phyloP scores from a whole-genome alignment of 2,113 vertebrate genomes.

The Piprites chloris region DNA sequence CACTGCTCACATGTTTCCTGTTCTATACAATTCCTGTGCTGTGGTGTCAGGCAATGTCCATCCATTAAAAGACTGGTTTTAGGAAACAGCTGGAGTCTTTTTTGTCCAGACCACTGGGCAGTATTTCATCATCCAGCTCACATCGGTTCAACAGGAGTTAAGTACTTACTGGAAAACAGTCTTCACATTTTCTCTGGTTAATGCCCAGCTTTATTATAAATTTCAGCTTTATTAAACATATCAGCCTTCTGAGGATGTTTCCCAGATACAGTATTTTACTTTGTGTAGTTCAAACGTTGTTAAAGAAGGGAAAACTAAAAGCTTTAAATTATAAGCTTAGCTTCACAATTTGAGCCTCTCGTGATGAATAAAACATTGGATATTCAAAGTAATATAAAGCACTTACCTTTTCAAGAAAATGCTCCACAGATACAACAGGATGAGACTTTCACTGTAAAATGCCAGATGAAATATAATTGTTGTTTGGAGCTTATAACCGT shows the following conservation, averaged over 20 bases:
- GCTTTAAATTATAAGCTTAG: background rate
- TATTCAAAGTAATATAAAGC: constrained; percentile 11
- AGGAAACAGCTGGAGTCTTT: background rate
- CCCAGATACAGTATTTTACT: background rate
- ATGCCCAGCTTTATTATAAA: background rate
- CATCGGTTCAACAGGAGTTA: background rate
- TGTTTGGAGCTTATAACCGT: constrained; percentile 8
- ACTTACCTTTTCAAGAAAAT: constrained; percentile 48
- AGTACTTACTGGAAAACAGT: background rate
- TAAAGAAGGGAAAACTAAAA: background rate
- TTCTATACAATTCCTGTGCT: background rate
- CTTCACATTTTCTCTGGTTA: background rate
- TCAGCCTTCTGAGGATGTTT: background rate
- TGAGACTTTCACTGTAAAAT: background rate
- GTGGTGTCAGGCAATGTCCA: background rate
- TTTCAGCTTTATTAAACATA: background rate
- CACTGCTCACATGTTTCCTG: background rate
- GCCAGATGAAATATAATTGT: constrained; percentile 3
- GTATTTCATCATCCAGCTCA: background rate
- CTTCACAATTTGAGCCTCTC: background rate
- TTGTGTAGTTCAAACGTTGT: background rate
- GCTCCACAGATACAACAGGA: background rate
- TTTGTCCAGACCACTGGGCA: background rate
- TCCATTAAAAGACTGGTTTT: background rate
- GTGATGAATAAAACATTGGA: background rate